Percentiles rank a stretch among this genome's conserved stretches.
Evolutionary conservation across 2,113 vertebrate species (phyloP).

Genomic region (Notarius lentiginosus): DNA sequence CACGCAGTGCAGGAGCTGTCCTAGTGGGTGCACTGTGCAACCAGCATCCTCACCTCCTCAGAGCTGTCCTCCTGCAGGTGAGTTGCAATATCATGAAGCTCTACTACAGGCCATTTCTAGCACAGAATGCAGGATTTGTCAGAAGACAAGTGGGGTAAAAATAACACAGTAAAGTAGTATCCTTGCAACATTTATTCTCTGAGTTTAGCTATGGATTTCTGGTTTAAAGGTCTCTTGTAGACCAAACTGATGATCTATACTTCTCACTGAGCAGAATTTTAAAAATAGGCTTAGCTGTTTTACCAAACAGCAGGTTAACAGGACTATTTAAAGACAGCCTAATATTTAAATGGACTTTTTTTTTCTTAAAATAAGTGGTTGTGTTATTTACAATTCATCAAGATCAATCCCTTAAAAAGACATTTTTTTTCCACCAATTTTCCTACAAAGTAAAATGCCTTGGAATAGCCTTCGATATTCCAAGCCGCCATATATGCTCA

Average conservation of each 20-base stretch:
- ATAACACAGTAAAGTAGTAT: neutral
- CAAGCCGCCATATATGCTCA: neutral
- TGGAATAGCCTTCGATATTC: neutral
- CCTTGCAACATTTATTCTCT: neutral
- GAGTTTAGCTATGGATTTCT: neutral
- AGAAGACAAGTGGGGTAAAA: neutral
- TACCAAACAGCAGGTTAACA: neutral
- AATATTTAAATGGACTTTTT: neutral
- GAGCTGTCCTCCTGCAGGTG: constrained; percentile 84
- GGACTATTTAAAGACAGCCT: neutral
- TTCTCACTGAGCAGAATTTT: neutral
- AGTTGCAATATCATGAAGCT: constrained; percentile 34
- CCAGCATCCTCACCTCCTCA: constrained; percentile 76
- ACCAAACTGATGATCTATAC: neutral
- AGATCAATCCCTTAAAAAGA: neutral
- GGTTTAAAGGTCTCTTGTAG: neutral
- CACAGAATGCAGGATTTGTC: neutral
- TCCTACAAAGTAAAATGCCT: neutral
- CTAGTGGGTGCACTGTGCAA: constrained; percentile 90
- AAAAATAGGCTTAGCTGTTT: neutral
- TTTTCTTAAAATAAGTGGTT: no score
- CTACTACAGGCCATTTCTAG: neutral
- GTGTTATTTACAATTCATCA: no score
- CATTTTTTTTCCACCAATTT: neutral
- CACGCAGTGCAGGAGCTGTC: constrained; percentile 89